Percentiles rank a stretch among this genome's conserved stretches.
Conservation (phyloP, 2,797 vertebrate species). For the Furcifer pardalis region DNA sequence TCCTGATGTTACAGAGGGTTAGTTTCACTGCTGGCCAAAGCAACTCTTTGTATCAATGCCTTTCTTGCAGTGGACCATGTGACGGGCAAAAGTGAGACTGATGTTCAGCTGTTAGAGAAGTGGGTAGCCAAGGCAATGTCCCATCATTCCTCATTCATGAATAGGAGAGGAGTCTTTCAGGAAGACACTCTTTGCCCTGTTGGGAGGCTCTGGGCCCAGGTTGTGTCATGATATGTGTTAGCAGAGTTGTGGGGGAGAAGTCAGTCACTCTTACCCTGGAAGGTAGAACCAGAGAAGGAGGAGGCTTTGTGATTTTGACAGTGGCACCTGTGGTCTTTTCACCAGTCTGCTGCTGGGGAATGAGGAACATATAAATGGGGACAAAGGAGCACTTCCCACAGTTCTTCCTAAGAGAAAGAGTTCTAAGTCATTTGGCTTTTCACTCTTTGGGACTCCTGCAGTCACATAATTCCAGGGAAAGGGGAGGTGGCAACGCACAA, state of each 20-base stretch:
- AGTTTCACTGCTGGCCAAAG: neutral
- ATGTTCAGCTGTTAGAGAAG: neutral
- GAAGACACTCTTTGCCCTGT: neutral
- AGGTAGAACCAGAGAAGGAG: too few species aligned
- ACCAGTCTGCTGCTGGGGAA: neutral
- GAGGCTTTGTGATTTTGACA: neutral
- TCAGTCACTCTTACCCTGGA: neutral
- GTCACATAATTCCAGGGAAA: neutral
- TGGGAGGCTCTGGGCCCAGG: neutral
- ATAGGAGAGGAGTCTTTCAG: neutral
- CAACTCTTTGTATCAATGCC: neutral
- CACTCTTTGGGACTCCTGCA: neutral
- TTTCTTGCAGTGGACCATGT: neutral
- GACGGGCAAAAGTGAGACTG: too few species aligned
- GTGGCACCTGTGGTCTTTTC: neutral
- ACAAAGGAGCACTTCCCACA: neutral
- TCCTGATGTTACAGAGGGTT: neutral
- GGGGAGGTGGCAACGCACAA: neutral
- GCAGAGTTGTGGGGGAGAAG: neutral
- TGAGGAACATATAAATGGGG: fast-evolving
- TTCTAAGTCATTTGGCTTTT: neutral
- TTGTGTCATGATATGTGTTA: neutral
- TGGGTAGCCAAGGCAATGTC: neutral
- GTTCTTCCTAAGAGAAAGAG: neutral
- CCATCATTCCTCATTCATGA: neutral